These are phyloP conservation scores for Montipora cactus DNA, from an alignment of 64 coral and sea anemone species.

Conservation along the genomic window DNA sequence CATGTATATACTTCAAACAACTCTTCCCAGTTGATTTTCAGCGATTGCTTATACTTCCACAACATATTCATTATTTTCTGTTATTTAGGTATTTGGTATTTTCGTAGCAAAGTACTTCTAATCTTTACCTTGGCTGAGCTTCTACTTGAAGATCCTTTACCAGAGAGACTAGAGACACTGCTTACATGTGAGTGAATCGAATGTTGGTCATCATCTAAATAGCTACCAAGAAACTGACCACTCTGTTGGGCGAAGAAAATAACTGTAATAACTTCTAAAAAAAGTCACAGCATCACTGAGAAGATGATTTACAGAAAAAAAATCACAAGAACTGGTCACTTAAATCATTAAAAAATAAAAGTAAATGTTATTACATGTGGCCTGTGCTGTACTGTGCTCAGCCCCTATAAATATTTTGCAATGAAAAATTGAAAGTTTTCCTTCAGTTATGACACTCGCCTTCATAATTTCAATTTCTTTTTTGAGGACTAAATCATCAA, in stretches of 20 bases:
- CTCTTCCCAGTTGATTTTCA: too few species aligned
- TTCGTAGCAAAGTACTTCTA: background rate
- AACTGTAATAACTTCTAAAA: background rate
- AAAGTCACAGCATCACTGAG: too few species aligned
- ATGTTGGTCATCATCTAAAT: slow-evolving; percentile 54
- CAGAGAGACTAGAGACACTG: slow-evolving; percentile 86
- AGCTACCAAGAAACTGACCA: slow-evolving; percentile 48
- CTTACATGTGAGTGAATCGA: slow-evolving; percentile 86
- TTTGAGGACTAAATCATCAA: slow-evolving; percentile 84
- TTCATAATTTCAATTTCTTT: slow-evolving; percentile 88
- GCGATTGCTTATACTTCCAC: too few species aligned
- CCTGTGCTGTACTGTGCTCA: too few species aligned
- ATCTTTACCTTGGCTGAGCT: slow-evolving; percentile 82
- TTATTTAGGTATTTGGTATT: too few species aligned
- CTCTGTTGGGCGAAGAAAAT: slow-evolving; percentile 7
- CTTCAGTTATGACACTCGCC: slow-evolving; percentile 2
- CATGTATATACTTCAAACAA: too few species aligned
- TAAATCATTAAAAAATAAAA: too few species aligned
- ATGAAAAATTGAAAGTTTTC: background rate
- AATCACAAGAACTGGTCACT: too few species aligned
- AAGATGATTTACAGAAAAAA: too few species aligned
- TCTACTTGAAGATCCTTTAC: slow-evolving; percentile 79
- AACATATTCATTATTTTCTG: too few species aligned
- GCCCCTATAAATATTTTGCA: too few species aligned
- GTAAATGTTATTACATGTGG: too few species aligned